Evolutionary conservation across 2,888 invertebrate species (phyloP), one percentile per base, ranked within the genome.

Genomic region (Tetragnatha montana): DNA sequence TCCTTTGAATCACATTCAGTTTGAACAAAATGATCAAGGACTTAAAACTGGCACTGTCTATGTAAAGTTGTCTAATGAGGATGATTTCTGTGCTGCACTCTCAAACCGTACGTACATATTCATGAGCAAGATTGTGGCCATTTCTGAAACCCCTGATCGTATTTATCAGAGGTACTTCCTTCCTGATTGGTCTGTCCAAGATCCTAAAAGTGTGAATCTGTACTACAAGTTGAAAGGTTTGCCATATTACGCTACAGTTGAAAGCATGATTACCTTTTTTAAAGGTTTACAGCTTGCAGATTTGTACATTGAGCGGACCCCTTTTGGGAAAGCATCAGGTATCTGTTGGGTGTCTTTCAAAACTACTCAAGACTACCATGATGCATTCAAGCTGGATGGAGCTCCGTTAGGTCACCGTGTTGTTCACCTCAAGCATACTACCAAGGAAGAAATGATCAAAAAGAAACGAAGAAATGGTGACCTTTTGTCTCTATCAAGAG

Each of bases 211-310:
- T 70, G 22, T 12, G 4, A 80, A 85, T 71, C 73, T 87, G 12
- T 83, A 73, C 47, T 81, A 91, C 8, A 87, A 47, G 49, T 83
- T 97, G 2, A 95, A 96, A 81, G 96, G 97, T 84, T 93, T 97
- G 70, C 97, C 97, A 0, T 95, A 95, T 79, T 95, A 95, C 92
- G 95, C 96, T 80, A 96, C 96, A 92, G 96, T 96, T 92, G 95
- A 96, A 92, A 97, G 97, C 92, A 95, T 97, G n/a, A 95, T 96
- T 88, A 96, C 96, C 93, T 95, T 96, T 92, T 97, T 97, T 92
- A 95, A 96, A 6, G 92, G 92, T 4, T 96, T 92, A 69, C 91
- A 93, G 95, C 93, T 96, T 95, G 81, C 95, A 95, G 92, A 95
- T 95, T 90, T 96, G 95, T 91, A 96, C 95, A 94, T 97, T 68